Base-by-base conservation (phyloP, 2,797 vertebrate species). In the Mormyrus hasselquistii region DNA sequence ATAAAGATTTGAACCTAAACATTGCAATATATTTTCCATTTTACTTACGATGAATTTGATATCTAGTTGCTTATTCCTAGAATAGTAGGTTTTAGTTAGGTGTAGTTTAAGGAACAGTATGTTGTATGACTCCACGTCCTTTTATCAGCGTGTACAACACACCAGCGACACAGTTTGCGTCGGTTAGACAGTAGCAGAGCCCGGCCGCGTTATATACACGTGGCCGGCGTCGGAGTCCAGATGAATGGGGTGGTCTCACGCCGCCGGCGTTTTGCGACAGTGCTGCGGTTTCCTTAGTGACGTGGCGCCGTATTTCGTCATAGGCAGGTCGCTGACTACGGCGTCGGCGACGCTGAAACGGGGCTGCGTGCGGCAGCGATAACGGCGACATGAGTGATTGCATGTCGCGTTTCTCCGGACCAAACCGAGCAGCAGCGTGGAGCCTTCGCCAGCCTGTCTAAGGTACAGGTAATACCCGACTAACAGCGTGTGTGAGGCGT, bases 221-320 rank as follows among this genome's bases (percentile, higher is more conserved):
- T 16, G 34, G 29, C 65, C 12, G 29, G 65, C 65, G 29, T 25
- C 65, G 12, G 29, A 73, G 4, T 12, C 29, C 65, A 82, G 7
- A n/a, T 5, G 41, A 9, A n/a, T 44, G 76, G 41, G 76, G 22
- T 9, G 47, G 22, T 9, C 10, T 25, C 10, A 14, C 12, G 25
- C 76, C 76, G 38, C 41, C 47, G 19, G 29, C 41, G 69, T n/a
- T 55, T 90, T 82, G 59, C 89, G 89, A 79, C 89, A 88, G 79
- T 52, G 52, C 84, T 62, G 59, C 41, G 6, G 89, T 90, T 53
- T 47, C 83, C 89, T 47, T 87, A 49, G 88, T 90, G 88, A 88
- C 89, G 88, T 90, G 79, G 89, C 87, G 87, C 62, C 87, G 88
- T 86, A 88, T 88, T 88, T 41, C 29, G 79, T 82, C 38, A 47